Percentiles rank a stretch among this genome's conserved stretches.
These are phyloP conservation scores for Epinephelus cyanopodus DNA, from an alignment of 2,113 vertebrate species.

Conservation along the genomic window DNA sequence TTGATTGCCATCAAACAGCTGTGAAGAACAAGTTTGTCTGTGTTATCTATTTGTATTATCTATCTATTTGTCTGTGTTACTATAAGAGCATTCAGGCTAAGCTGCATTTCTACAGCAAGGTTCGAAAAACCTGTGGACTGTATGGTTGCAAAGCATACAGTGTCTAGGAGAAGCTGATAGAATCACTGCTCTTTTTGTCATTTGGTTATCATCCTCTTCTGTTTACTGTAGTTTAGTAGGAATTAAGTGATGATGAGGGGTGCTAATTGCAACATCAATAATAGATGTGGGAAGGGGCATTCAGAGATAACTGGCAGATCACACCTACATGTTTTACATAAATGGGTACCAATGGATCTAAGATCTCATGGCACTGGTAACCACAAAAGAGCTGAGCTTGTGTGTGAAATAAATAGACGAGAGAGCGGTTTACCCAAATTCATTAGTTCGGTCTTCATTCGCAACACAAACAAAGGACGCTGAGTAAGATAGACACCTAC, in stretches of 20 bases:
- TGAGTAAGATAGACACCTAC: neutral
- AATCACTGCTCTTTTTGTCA: too few species aligned
- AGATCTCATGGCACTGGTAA: neutral
- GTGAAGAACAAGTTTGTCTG: too few species aligned
- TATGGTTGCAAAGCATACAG: neutral
- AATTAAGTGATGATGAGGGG: slow-evolving; percentile 21
- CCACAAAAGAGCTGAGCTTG: slow-evolving; percentile 5
- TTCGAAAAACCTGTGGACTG: neutral
- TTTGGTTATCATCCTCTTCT: neutral
- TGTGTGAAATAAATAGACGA: neutral
- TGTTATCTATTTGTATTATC: too few species aligned
- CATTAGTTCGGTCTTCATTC: neutral
- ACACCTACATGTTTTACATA: slow-evolving; percentile 13
- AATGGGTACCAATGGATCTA: neutral
- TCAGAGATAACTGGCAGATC: slow-evolving; percentile 9
- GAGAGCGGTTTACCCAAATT: neutral
- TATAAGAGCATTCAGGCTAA: neutral
- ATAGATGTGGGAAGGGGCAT: slow-evolving; percentile 23
- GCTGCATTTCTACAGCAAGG: neutral
- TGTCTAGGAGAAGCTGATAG: neutral
- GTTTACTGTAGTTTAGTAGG: neutral
- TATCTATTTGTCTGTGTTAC: too few species aligned
- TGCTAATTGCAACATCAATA: slow-evolving; percentile 20
- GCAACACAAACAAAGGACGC: neutral
- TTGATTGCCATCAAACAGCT: too few species aligned